Evolutionary conservation across 2,113 vertebrate species (phyloP), one percentile per base, ranked within the genome.

Genomic region (Parotia lawesii): DNA sequence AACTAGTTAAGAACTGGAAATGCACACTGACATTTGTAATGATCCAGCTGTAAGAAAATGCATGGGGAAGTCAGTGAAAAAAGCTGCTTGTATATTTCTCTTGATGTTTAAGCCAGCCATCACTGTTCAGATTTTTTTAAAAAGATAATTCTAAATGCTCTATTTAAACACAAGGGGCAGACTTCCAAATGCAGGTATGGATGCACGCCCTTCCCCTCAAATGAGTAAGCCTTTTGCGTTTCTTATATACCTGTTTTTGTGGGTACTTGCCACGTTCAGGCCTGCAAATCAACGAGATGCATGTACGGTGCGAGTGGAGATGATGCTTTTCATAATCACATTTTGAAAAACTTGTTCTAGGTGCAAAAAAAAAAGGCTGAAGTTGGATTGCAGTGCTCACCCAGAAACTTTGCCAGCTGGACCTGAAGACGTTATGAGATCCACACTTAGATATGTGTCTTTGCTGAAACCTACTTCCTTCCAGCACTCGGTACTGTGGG

Each of bases 1-100:
- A 81, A 85, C 54, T 47, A 73, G n/a, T 81, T 93, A 48, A 94
- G 76, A 96, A 84, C 60, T 88, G 42, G n/a, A 95, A 90, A n/a
- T 64, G 38, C 1, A 50, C 85, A 82, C 65, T 81, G 82, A 47
- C 33, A 61, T 95, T 93, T 83, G 18, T 83, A 93, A 60, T 6
- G 15, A 74, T 74, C 80, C 58, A 62, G 8, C 51, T 95, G 57
- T 69, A 86, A 56, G 48, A 40, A 73, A 67, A 44, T 47, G 23
- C 79, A 60, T 0, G 1, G n/a, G 60, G 56, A 76, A 75, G 23
- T 56, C 24, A 44, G 8, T 73, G 71, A 53, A 79, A 87, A 86
- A 87, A 88, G 10, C 54, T 92, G 73, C 33, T 87, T 73, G 12
- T 71, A 16, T 83, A 79, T 87, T 87, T 71, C 44, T 71, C 85